Evolutionary conservation across 1,140 invertebrate genomes (phyloP), one percentile per base, ranked within the genome.

Genomic region (Hylyphantes graminicola): DNA sequence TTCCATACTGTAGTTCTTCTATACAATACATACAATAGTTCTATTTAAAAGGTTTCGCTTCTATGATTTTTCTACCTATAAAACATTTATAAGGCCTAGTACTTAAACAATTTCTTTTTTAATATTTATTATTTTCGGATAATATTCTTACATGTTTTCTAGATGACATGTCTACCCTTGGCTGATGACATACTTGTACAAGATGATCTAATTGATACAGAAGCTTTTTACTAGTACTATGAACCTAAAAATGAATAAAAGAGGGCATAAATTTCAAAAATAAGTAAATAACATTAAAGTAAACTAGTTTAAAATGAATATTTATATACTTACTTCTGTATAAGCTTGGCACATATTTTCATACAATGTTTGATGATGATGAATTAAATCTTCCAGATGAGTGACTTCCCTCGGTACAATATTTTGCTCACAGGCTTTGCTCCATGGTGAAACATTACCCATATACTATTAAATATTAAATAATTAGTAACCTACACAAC

Each of bases 331-430:
- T 91, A 97, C 96, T 92, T 99, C 97, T 9, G 97, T 98, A 88
- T 99, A 98, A 4, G 96, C 95, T 90, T 97, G 96, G 89, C 96
- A 98, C 94, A 98, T 98, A 76, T 95, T 95, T 89, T 99, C 97
- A 88, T 98, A 98, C 13, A 98, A 93, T 86, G 95, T 95, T 88
- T 98, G 95, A 90, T 98, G 97, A 77, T 96, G 93, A 87, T 97
- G 94, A 87, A 98, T 96, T 68, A 95, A 93, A 86, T 95, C 94
- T 89, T 99, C 97, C 70, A 99, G 90, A 54, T 96, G 93, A 84
- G 95, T 92, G 72, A 97, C 96, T 88, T 97, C 95, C 74, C 92
- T 93, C 54, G 96, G 95, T 78, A 97, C 93, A 70, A 93, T 87
- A 35, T 70, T 82, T 78, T 77, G 92, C 88, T 96, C 94, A 89